Evolutionary conservation across 2,797 vertebrate species (phyloP), one percentile per base, ranked within the genome.

Genomic region (Atherinosoma microstoma): DNA sequence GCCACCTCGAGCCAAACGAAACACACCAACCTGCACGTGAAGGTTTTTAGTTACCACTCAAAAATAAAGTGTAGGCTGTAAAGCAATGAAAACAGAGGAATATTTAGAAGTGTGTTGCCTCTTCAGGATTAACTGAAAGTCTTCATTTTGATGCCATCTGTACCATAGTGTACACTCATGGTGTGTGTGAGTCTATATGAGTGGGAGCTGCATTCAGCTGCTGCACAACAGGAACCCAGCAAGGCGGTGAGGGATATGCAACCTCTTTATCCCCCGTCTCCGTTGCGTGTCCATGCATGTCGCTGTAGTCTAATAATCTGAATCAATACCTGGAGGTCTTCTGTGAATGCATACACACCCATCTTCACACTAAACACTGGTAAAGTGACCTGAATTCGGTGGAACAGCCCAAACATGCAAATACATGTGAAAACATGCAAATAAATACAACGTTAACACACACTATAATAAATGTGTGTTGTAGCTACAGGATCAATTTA

Each of bases 191-290:
- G 54, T 58, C 56, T 65, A 6, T 62, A 34, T 78, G 70, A 84
- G 68, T 80, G 77, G 38, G 75, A 70, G 24, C 40, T 32, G 73
- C 36, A 66, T 83, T 76, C 78, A 87, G 73, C 82, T 84, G 82
- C 70, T 83, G 64, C 69, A 57, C 53, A 65, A 59, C 42, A 54
- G 22, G 29, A 75, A 53, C 72, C 64, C 20, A 29, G 42, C 34
- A 47, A 71, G 64, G 75, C 54, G 67, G 24, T 59, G 66, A 70
- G 15, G 18, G 57, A 45, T 57, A 29, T 29, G 24, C n/a, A 29
- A 32, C 49, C 63, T 18, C 53, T 58, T 42, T 30, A 40, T 59
- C 16, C 49, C 58, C 12, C 6, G 4, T 58, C 35, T 64, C 49
- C 36, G 47, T 63, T 64, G 67, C 87, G 71, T 83, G 84, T 79